Conservation (phyloP, 2,888 invertebrate genomes). For the Scaptomyza polygonia region DNA sequence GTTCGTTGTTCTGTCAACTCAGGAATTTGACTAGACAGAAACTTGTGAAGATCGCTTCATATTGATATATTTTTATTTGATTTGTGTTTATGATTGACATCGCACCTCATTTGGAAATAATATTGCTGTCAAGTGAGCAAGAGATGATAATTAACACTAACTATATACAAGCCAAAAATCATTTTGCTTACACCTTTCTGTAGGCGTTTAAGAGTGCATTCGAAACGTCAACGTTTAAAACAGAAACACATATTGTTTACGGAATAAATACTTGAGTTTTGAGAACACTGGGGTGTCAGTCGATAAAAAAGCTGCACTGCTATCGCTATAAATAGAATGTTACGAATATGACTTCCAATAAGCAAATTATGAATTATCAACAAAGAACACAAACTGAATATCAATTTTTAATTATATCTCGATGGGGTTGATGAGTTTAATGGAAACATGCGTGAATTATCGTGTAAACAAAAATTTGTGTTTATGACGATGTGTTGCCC, state of each 20-base stretch:
- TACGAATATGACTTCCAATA: conserved; percentile 62
- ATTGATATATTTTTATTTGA: neutral
- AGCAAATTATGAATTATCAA: conserved; percentile 60
- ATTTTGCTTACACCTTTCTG: conserved; percentile 17
- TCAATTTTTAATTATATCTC: conserved; percentile 30
- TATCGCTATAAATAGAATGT: conserved; percentile 64
- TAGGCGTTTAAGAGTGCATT: conserved; percentile 58
- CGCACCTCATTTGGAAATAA: conserved; percentile 57
- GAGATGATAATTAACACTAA: conserved; percentile 63
- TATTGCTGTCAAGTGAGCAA: conserved; percentile 47
- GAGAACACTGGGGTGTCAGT: too few relatives aligned
- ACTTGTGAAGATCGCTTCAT: too few relatives aligned
- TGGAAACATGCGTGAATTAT: conserved; percentile 49
- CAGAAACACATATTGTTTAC: conserved; percentile 14
- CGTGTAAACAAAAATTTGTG: conserved; percentile 29
- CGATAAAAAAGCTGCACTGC: conserved; percentile 39
- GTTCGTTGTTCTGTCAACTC: too few relatives aligned
- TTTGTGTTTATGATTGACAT: conserved; percentile 57
- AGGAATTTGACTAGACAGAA: too few relatives aligned
- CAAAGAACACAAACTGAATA: conserved; percentile 41
- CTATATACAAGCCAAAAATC: conserved; percentile 43
- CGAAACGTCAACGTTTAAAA: conserved; percentile 42
- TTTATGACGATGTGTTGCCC: conserved; percentile 39
- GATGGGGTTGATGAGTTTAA: conserved; percentile 8
- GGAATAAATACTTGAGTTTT: conserved; percentile 20